A percentile compares a stretch with the other conserved stretches of the same genome.
phyloP scores from a whole-genome alignment of 1,140 invertebrate genomes.

The Microplitis mediator region DNA sequence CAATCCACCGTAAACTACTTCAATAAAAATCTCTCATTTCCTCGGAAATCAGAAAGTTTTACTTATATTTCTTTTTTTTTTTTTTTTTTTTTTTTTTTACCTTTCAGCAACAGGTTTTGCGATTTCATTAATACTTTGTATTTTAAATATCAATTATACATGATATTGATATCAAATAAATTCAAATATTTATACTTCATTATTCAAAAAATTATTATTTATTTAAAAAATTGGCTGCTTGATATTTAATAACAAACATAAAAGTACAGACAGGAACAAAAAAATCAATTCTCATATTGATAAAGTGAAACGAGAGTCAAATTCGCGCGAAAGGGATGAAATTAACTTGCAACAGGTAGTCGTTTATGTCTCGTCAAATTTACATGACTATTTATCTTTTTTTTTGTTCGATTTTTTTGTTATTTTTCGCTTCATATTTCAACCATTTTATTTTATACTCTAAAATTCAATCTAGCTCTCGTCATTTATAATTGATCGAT shows the following conservation, averaged over 20 bases:
- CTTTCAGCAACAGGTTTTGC: too few species aligned
- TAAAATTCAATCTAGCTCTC: too few species aligned
- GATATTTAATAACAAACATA: background rate
- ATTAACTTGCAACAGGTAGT: conserved; percentile 34
- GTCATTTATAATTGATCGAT: too few species aligned
- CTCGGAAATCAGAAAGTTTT: background rate
- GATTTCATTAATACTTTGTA: too few species aligned
- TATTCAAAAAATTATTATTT: too few species aligned
- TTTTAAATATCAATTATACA: too few species aligned
- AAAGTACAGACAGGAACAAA: background rate
- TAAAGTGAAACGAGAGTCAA: background rate
- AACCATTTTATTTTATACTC: too few species aligned
- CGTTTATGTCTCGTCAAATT: conserved; percentile 14
- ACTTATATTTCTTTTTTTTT: background rate
- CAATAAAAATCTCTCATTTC: background rate
- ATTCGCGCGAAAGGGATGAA: conserved; percentile 2
- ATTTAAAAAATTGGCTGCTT: background rate
- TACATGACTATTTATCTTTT: conserved; percentile 1
- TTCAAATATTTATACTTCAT: too few species aligned
- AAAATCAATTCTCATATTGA: background rate
- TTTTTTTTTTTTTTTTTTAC: too few species aligned
- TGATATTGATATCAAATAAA: background rate
- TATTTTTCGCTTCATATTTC: too few species aligned
- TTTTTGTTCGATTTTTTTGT: background rate
- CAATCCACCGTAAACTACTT: background rate